Evolutionary conservation across 2,888 invertebrate species (phyloP).

Genomic region (Cantharis rufa): DNA sequence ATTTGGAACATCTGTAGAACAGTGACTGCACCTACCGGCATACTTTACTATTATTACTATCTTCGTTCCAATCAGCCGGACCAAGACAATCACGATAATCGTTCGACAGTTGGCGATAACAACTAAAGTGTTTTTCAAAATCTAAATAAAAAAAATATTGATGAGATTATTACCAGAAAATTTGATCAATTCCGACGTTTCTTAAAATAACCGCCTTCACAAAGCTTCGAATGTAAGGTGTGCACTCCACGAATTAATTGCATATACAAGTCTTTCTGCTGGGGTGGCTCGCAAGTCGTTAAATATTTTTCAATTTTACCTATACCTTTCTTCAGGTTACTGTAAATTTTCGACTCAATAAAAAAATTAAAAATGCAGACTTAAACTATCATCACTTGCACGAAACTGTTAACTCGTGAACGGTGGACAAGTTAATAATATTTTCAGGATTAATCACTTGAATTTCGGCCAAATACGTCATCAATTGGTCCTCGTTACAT

Average conservation of each 20-base stretch:
- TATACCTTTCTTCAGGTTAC: conserved; percentile 49
- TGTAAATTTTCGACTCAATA: conserved; percentile 32
- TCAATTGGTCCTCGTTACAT: conserved; percentile 54
- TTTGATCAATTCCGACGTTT: not conserved
- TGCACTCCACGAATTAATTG: conserved; percentile 55
- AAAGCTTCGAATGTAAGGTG: conserved; percentile 54
- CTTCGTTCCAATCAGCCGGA: conserved; percentile 61
- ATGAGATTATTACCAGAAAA: not conserved
- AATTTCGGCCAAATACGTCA: conserved; percentile 58
- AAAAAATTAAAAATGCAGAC: not conserved
- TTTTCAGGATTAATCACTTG: conserved; percentile 61
- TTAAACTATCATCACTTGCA: conserved; percentile 46
- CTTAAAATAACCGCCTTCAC: conserved; percentile 35
- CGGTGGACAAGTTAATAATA: conserved; percentile 56
- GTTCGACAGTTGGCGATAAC: conserved; percentile 55
- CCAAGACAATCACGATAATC: conserved; percentile 61
- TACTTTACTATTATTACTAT: conserved; percentile 49
- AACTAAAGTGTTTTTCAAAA: conserved; percentile 49
- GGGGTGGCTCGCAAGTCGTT: conserved; percentile 51
- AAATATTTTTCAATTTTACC: conserved; percentile 51
- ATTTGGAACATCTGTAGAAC: too few species aligned
- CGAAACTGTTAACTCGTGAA: conserved; percentile 49
- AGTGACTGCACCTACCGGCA: conserved; percentile 51
- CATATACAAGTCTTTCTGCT: conserved; percentile 56
- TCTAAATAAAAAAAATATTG: conserved; percentile 34